These are phyloP conservation scores for Crotophaga sulcirostris DNA, from an alignment of 2,113 vertebrate species.

Conservation along the genomic window DNA sequence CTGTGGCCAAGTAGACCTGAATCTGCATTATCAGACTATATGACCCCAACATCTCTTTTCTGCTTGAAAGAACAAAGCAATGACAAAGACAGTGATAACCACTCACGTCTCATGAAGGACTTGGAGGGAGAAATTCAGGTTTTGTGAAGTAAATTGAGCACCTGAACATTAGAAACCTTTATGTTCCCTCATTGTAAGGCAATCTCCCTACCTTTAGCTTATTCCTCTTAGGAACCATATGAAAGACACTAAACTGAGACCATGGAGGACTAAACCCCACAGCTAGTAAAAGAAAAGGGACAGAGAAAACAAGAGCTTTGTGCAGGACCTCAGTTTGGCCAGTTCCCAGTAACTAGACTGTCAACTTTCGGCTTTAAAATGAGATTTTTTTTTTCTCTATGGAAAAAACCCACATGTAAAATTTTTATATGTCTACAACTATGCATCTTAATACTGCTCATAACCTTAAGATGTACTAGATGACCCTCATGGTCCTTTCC, in stretches of 20 bases:
- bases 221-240: background rate
- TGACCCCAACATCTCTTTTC: accelerated
- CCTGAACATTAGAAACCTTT: background rate
- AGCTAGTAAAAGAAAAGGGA: background rate
- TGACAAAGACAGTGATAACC: background rate
- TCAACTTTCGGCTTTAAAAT: background rate
- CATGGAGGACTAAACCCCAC: background rate
- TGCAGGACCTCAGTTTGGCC: background rate
- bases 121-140: background rate
- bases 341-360: background rate
- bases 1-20: background rate
- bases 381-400: background rate
- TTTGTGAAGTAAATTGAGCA: background rate
- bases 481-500: too few relatives aligned
- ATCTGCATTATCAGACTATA: background rate
- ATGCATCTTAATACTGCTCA: background rate
- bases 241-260: background rate
- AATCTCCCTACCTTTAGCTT: background rate
- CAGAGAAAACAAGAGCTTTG: background rate
- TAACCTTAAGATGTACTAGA: too few relatives aligned
- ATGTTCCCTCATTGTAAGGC: background rate
- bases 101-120: accelerated
- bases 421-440: background rate
- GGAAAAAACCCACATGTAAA: accelerated
- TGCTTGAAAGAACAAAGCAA: background rate